phyloP scores from a whole-genome alignment of 2,113 vertebrate species.

The Benitochromis conjunctus region DNA sequence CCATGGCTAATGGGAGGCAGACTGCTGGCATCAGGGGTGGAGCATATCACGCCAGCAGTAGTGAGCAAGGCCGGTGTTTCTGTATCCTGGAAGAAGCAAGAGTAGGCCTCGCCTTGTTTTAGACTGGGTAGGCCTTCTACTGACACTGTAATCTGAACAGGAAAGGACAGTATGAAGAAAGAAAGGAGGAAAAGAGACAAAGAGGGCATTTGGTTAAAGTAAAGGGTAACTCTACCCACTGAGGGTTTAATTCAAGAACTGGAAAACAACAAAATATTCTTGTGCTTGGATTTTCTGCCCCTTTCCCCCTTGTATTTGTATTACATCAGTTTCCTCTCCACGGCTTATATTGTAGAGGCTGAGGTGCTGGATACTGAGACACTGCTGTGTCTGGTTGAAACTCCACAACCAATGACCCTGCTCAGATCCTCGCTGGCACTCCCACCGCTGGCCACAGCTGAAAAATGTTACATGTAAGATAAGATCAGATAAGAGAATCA shows the following conservation, averaged over 20 bases:
- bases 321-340: conserved; percentile 84
- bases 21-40: conserved; percentile 80
- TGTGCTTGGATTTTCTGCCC: neutral
- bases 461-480: neutral
- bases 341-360: conserved; percentile 89
- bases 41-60: conserved; percentile 80
- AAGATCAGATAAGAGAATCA: neutral
- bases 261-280: neutral
- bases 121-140: conserved; percentile 83
- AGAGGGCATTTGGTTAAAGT: neutral
- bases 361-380: conserved; percentile 79
- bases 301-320: neutral
- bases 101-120: conserved; percentile 81
- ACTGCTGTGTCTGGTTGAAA: conserved; percentile 80
- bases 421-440: conserved; percentile 77
- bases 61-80: conserved; percentile 81
- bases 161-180: neutral
- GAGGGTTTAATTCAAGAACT: neutral
- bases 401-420: conserved; percentile 92
- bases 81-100: conserved; percentile 86
- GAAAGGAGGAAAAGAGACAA: neutral
- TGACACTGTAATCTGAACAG: conserved; percentile 79
- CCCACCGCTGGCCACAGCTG: conserved; percentile 84
- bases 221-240: neutral
- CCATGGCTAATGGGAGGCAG: conserved; percentile 77